These are phyloP conservation scores for Pterois miles DNA, from an alignment of 2,797 vertebrate species.

Conservation along the genomic window DNA sequence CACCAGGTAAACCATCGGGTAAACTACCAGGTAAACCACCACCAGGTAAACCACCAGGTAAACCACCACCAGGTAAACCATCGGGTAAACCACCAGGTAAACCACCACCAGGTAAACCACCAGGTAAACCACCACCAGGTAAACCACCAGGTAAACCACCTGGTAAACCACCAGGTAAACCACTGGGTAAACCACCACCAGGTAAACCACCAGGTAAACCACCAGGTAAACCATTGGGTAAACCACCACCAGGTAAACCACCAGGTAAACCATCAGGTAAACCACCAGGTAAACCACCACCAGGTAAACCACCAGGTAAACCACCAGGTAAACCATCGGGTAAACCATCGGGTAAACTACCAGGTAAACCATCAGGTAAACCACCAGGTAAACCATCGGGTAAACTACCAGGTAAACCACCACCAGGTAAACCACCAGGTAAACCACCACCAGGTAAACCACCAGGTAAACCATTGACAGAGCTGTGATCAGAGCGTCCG, in stretches of 20 bases:
- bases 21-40: conserved; percentile 37
- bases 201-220: too few relatives aligned
- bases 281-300: conserved; percentile 38
- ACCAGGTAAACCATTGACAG: conserved; percentile 31
- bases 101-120: conserved; percentile 35
- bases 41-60: conserved; percentile 30
- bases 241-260: conserved; percentile 39
- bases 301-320: conserved; percentile 30
- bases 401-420: conserved; percentile 35
- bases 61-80: too few relatives aligned
- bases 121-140: conserved; percentile 30
- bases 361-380: conserved; percentile 36
- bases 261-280: too few relatives aligned
- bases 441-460: conserved; percentile 38
- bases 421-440: conserved; percentile 31
- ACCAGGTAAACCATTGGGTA: conserved; percentile 29
- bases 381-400: conserved; percentile 36
- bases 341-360: conserved; percentile 35
- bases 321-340: conserved; percentile 36
- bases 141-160: conserved; percentile 37
- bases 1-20: conserved; percentile 30
- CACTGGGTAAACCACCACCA: too few relatives aligned
- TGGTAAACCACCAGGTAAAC: conserved; percentile 30
- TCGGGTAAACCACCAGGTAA: conserved; percentile 30
- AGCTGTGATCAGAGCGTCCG: conserved; percentile 26